Evolutionary conservation across 2,113 vertebrate genomes (phyloP).

Genomic region (Paracanthobrama guichenoti): DNA sequence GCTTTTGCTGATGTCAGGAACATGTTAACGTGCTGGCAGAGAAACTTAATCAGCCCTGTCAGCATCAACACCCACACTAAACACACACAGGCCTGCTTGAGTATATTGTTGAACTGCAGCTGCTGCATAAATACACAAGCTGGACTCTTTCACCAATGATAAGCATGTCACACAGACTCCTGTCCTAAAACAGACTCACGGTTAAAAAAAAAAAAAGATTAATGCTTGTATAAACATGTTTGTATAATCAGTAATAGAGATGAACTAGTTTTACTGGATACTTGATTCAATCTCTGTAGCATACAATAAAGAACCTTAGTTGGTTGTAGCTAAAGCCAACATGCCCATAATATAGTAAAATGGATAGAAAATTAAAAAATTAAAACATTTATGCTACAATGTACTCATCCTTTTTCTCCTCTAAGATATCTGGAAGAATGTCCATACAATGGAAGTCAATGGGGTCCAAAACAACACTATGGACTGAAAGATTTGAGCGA

Average conservation of each 20-base stretch:
- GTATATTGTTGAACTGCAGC: slow-evolving; percentile 14
- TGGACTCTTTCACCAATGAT: slow-evolving; percentile 2
- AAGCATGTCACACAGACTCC: slow-evolving; percentile 8
- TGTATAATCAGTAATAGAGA: not conserved
- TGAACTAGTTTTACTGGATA: not conserved
- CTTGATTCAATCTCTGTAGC: too few relatives aligned
- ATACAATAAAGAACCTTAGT: too few relatives aligned
- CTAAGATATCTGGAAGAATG: too few relatives aligned
- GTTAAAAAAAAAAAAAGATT: not conserved
- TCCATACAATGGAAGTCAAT: too few relatives aligned
- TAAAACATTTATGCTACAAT: too few relatives aligned
- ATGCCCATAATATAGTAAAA: too few relatives aligned
- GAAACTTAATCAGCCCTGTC: slow-evolving; percentile 52
- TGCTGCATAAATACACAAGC: slow-evolving; percentile 8
- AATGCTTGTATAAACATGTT: not conserved
- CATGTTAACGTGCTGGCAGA: slow-evolving; percentile 5
- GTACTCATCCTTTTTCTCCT: too few relatives aligned
- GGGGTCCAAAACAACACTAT: too few relatives aligned
- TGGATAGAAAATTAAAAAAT: too few relatives aligned
- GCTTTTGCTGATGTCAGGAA: slow-evolving; percentile 55
- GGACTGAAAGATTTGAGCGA: too few relatives aligned
- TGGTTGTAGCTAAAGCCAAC: too few relatives aligned
- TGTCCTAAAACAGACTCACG: not conserved
- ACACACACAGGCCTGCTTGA: slow-evolving; percentile 38
- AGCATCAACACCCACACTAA: slow-evolving; percentile 53